phyloP scores from a whole-genome alignment of 2,797 vertebrate species.

The Lindbergichthys nudifrons region DNA sequence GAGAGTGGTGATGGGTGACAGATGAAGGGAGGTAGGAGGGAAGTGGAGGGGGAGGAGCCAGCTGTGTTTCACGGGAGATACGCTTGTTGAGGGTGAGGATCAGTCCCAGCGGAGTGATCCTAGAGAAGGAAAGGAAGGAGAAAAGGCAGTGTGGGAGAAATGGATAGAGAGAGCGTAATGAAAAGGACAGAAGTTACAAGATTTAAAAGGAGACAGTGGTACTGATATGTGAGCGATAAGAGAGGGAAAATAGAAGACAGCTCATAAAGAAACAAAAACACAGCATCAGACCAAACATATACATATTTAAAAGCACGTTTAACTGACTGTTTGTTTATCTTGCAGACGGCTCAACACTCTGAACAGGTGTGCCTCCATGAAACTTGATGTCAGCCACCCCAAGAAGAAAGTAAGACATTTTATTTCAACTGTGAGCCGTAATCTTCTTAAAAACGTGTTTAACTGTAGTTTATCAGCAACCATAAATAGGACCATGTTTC shows the following conservation, averaged over 20 bases:
- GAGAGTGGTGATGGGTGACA: conserved; percentile 7
- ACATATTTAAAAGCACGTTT: not conserved
- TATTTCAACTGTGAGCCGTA: not conserved
- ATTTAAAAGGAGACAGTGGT: conserved; percentile 5
- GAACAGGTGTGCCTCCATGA: conserved; percentile 99
- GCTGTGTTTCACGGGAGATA: conserved; percentile 9
- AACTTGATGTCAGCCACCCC: conserved; percentile 95
- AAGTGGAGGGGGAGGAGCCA: conserved; percentile 27
- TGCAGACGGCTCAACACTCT: conserved; percentile 94
- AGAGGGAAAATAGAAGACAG: conserved; percentile 22
- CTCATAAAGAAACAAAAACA: conserved; percentile 4
- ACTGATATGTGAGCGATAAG: conserved; percentile 16
- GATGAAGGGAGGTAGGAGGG: conserved; percentile 33
- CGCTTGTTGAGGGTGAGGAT: conserved; percentile 55
- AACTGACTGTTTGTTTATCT: conserved; percentile 61
- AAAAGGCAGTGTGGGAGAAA: not conserved
- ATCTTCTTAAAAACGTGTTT: not conserved
- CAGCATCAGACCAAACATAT: not conserved
- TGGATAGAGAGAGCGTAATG: not conserved
- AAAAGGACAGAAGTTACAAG: conserved; percentile 9
- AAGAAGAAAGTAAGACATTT: conserved; percentile 92
- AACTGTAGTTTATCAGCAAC: not conserved
- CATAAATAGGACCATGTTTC: not conserved
- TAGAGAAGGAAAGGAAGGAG: conserved; percentile 22
- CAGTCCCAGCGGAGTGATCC: conserved; percentile 47